phyloP scores from a whole-genome alignment of 37 sponge, comb jelly and placozoan genomes.

The Amphimedon queenslandica region DNA sequence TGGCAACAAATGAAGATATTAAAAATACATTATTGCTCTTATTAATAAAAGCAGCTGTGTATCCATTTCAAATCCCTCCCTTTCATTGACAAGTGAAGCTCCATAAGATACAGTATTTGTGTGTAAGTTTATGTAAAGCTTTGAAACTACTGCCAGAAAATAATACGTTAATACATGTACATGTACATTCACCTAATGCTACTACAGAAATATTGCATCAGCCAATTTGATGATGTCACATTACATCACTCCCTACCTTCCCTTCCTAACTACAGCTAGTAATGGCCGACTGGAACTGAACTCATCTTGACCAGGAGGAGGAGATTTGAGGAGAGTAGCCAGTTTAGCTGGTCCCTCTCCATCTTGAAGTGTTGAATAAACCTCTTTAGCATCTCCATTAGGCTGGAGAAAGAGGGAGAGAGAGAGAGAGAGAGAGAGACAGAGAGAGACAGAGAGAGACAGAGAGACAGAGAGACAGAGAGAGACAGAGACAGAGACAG shows the following conservation, averaged over 20 bases:
- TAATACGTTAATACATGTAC: background rate
- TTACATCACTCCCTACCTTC: conserved; percentile 21
- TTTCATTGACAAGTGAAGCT: too few species aligned
- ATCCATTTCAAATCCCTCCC: background rate
- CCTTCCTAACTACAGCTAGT: conserved; percentile 67
- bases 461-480: background rate
- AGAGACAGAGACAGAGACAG: too few species aligned
- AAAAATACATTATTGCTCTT: background rate
- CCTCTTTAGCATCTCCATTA: conserved; percentile 70
- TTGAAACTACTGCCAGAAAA: background rate
- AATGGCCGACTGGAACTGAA: conserved; percentile 59
- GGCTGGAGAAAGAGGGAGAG: conserved; percentile 17
- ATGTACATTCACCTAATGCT: conserved; percentile 1
- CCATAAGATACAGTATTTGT: too few species aligned
- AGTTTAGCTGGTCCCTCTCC: conserved; percentile 44
- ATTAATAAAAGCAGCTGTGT: background rate
- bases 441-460: too few species aligned
- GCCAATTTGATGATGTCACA: too few species aligned
- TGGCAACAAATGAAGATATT: background rate
- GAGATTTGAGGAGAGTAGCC: conserved; percentile 61
- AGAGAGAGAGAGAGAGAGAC: background rate
- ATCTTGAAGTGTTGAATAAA: conserved; percentile 41
- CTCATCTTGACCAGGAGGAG: conserved; percentile 36
- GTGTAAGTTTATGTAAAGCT: too few species aligned
- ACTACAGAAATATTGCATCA: background rate